Evolutionary conservation across 2,797 vertebrate species (phyloP).

Genomic region (Aplochiton taeniatus): DNA sequence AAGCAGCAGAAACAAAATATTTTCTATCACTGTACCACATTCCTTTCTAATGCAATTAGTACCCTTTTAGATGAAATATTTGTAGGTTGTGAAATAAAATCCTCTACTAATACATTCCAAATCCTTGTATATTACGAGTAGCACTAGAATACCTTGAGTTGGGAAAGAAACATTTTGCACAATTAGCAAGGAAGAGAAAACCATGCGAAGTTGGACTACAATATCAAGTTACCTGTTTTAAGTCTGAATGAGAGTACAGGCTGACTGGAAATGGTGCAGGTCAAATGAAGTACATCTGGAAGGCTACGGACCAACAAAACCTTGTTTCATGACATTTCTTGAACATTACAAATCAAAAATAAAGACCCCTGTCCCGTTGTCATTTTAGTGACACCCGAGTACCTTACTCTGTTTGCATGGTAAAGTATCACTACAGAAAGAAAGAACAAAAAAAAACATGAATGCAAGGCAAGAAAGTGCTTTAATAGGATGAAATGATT

Average conservation of each 20-base stretch:
- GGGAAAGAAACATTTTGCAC: no score
- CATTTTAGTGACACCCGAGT: slow-evolving; percentile 59
- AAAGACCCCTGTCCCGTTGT: slow-evolving; percentile 52
- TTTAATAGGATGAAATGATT: slow-evolving; percentile 80
- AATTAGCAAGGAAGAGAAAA: no score
- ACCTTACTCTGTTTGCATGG: slow-evolving; percentile 60
- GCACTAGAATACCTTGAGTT: no score
- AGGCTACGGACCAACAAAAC: slow-evolving; percentile 38
- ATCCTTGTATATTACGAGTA: no score
- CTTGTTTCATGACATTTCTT: slow-evolving; percentile 53
- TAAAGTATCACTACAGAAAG: slow-evolving; percentile 61
- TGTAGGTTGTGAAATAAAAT: no score
- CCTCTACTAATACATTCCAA: no score
- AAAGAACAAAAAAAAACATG: slow-evolving; percentile 56
- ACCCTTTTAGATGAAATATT: no score
- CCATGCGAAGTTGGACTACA: no score
- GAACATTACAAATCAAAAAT: slow-evolving; percentile 44
- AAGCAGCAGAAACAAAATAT: not conserved
- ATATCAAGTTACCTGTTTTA: no score
- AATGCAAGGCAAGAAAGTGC: slow-evolving; percentile 70
- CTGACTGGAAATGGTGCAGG: slow-evolving; percentile 33
- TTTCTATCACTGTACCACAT: not conserved
- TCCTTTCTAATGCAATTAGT: no score
- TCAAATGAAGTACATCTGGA: slow-evolving; percentile 49
- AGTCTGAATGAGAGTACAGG: slow-evolving; percentile 1